Evolutionary conservation across 2,113 vertebrate species (phyloP).

Genomic region (Lutjanus erythropterus): DNA sequence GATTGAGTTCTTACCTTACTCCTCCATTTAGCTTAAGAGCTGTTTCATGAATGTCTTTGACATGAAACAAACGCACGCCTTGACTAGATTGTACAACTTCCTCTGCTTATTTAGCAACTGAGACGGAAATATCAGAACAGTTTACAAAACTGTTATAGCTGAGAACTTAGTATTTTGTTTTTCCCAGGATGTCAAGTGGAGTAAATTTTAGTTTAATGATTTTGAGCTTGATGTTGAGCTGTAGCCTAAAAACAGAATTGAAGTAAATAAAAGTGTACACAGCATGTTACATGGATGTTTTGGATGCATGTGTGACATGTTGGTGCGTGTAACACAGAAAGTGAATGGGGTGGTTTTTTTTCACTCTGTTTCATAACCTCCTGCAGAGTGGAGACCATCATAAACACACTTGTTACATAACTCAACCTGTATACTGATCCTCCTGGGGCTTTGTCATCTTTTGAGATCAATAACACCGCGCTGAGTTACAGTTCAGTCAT

Average conservation of each 20-base stretch:
- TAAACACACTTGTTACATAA: not conserved
- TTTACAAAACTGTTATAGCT: too few species aligned
- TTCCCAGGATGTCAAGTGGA: too few species aligned
- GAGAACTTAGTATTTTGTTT: too few species aligned
- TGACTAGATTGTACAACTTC: too few species aligned
- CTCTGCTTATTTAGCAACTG: too few species aligned
- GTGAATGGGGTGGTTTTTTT: too few species aligned
- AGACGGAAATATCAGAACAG: too few species aligned
- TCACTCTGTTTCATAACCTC: slow-evolving; percentile 8
- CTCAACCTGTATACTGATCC: not conserved
- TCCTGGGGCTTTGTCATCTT: not conserved
- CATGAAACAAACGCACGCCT: not conserved
- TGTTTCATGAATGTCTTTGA: not conserved
- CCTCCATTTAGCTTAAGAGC: not conserved
- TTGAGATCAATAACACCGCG: not conserved
- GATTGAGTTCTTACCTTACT: not conserved
- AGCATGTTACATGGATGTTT: not conserved
- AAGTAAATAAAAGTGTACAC: too few species aligned
- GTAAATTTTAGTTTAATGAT: not conserved
- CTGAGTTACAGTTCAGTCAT: slow-evolving; percentile 3
- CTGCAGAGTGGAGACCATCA: not conserved
- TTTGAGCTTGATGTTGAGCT: too few species aligned
- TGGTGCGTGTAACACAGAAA: not conserved
- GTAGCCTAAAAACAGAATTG: too few species aligned
- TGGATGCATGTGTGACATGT: not conserved